Conservation (phyloP, 2,888 invertebrate species). For the Protophormia terraenovae region DNA sequence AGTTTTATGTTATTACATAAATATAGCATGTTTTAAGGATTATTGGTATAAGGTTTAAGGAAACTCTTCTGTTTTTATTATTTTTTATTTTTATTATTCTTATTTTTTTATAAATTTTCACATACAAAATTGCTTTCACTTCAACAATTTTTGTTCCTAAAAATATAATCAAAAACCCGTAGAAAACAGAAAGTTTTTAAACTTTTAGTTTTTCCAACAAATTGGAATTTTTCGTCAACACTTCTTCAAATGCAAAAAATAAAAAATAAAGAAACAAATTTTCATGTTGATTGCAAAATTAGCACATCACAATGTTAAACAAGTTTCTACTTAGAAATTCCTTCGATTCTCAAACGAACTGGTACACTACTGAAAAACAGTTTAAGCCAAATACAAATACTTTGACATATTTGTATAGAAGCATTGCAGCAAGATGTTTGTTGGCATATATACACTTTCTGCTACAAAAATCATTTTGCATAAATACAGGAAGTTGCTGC, state of each 20-base stretch:
- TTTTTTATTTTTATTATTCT: neutral
- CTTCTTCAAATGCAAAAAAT: constrained; percentile 6
- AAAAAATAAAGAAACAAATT: constrained; percentile 1
- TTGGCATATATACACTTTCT: no score
- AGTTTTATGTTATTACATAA: neutral
- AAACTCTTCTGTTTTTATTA: no score
- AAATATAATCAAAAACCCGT: constrained; percentile 35
- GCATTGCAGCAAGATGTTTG: constrained; percentile 46
- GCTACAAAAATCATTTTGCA: constrained; percentile 59
- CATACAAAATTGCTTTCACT: constrained; percentile 25
- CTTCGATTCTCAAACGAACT: constrained; percentile 35
- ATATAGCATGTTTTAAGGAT: no score
- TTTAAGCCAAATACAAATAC: constrained; percentile 23
- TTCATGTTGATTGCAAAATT: constrained; percentile 68
- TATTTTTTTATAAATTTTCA: neutral
- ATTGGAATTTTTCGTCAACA: constrained; percentile 55
- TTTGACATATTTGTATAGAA: neutral
- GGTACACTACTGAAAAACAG: constrained; percentile 39
- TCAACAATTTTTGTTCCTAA: neutral
- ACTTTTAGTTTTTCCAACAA: constrained; percentile 40
- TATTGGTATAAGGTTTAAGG: no score
- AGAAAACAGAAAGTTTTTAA: constrained; percentile 42
- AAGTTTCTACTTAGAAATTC: constrained; percentile 55
- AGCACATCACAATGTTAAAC: constrained; percentile 67
- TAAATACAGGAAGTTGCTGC: constrained; percentile 58